phyloP scores from a whole-genome alignment of 2,888 invertebrate species.

The Belgica antarctica region DNA sequence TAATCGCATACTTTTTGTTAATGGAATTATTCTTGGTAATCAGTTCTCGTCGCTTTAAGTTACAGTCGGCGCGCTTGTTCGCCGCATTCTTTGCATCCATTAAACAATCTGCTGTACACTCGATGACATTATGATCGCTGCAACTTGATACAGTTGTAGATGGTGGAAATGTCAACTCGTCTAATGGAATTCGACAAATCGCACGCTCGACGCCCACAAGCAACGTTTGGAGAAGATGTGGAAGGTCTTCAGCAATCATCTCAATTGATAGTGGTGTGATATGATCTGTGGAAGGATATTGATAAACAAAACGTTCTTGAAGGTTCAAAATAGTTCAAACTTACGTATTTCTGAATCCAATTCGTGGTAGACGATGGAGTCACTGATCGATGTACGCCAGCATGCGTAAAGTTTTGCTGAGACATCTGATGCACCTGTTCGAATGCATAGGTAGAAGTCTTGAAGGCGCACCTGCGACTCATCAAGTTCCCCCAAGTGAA shows the following conservation, averaged over 20 bases:
- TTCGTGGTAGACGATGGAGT: constrained; percentile 49
- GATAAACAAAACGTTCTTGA: too few species aligned
- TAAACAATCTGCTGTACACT: background rate
- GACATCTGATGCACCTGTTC: constrained; percentile 49
- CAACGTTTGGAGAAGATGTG: constrained; percentile 64
- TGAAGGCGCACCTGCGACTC: constrained; percentile 61
- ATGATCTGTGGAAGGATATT: constrained; percentile 47
- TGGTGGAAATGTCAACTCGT: constrained; percentile 64
- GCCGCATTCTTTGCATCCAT: constrained; percentile 6
- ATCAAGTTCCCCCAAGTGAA: constrained; percentile 65
- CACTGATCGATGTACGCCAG: constrained; percentile 49
- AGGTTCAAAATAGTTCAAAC: background rate
- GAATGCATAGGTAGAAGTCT: constrained; percentile 66
- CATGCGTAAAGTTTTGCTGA: constrained; percentile 49
- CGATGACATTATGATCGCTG: background rate
- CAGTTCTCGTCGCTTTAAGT: constrained; percentile 54
- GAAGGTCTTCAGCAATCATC: constrained; percentile 58
- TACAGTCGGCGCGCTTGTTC: constrained; percentile 48
- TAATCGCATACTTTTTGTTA: constrained; percentile 54
- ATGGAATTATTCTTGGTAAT: constrained; percentile 55
- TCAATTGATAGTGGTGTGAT: constrained; percentile 54
- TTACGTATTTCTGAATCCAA: constrained; percentile 50
- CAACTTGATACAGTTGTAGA: constrained; percentile 42
- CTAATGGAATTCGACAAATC: constrained; percentile 65
- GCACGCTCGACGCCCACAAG: constrained; percentile 68